Percentiles rank a stretch among this genome's conserved stretches.
These are phyloP conservation scores for Denticeps clupeoides DNA, from an alignment of 2,797 vertebrate genomes.

Conservation along the genomic window DNA sequence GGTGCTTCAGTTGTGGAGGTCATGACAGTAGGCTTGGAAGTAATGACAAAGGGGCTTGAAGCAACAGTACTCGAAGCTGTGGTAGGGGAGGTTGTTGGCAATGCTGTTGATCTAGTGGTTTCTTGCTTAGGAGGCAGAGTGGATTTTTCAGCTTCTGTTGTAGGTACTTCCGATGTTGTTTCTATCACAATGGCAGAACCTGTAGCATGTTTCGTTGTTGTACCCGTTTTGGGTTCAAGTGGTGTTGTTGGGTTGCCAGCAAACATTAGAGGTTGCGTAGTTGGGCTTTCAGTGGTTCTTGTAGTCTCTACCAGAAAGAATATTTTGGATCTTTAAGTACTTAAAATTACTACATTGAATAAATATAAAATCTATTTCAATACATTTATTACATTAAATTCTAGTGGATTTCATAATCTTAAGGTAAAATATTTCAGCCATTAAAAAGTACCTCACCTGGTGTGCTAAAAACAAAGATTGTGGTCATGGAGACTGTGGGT, in stretches of 20 bases:
- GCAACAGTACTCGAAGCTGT: background rate
- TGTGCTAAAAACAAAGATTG: slow-evolving; percentile 39
- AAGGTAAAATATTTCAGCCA: background rate
- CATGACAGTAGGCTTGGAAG: background rate
- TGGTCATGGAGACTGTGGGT: slow-evolving; percentile 23
- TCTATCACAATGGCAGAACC: background rate
- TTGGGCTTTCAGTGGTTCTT: too few relatives aligned
- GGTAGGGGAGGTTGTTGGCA: background rate
- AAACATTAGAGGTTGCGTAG: too few relatives aligned
- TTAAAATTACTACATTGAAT: too few relatives aligned
- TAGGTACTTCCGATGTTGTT: background rate
- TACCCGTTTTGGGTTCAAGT: too few relatives aligned
- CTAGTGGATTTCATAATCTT: background rate
- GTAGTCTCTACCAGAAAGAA: too few relatives aligned
- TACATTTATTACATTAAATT: background rate
- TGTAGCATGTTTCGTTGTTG: background rate
- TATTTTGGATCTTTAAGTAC: too few relatives aligned
- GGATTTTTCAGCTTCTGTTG: background rate
- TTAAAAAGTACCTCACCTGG: slow-evolving; percentile 26
- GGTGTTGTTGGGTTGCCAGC: too few relatives aligned
- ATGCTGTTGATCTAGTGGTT: background rate
- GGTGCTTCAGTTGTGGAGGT: slow-evolving; percentile 5
- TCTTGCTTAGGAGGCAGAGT: background rate
- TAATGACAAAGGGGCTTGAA: background rate
- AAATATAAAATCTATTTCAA: too few relatives aligned